A percentile compares a stretch with the other conserved stretches of the same genome.
These are phyloP conservation scores for Odontocolon sp. DNA, from an alignment of 2,888 invertebrate species.

Conservation along the genomic window DNA sequence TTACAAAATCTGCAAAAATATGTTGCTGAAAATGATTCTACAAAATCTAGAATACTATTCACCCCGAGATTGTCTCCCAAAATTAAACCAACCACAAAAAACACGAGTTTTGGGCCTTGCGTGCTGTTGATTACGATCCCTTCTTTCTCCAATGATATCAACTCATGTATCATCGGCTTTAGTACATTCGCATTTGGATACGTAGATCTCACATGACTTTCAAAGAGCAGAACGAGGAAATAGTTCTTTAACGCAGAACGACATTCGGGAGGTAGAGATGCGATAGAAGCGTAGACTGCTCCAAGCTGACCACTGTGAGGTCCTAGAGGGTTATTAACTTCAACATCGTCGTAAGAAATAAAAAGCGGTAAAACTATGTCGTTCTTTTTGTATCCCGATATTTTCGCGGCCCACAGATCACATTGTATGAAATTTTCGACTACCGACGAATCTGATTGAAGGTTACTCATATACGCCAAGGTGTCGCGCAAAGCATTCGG, in stretches of 20 bases:
- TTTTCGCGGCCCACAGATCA: constrained; percentile 21
- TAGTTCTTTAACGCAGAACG: constrained; percentile 62
- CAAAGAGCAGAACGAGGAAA: constrained; percentile 61
- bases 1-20: constrained; percentile 62
- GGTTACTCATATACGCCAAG: constrained; percentile 33
- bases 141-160: constrained; percentile 56
- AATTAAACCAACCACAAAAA: constrained; percentile 39
- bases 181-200: constrained; percentile 61
- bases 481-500: constrained; percentile 33
- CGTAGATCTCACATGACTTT: constrained; percentile 57
- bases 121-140: constrained; percentile 56
- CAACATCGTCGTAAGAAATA: constrained; percentile 65
- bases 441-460: background rate
- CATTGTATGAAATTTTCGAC: constrained; percentile 40
- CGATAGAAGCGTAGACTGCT: constrained; percentile 61
- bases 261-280: constrained; percentile 60
- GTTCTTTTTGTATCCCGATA: constrained; percentile 18
- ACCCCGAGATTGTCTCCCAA: constrained; percentile 66
- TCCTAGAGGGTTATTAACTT: constrained; percentile 62
- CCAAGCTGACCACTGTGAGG: constrained; percentile 66
- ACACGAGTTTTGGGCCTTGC: constrained; percentile 8
- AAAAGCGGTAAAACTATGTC: constrained; percentile 56
- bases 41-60: constrained; percentile 63
- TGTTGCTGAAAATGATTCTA: constrained; percentile 62
- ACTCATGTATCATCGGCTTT: constrained; percentile 61